Base-by-base conservation (phyloP, 2,888 invertebrate species). In the Nudaria mundana region DNA sequence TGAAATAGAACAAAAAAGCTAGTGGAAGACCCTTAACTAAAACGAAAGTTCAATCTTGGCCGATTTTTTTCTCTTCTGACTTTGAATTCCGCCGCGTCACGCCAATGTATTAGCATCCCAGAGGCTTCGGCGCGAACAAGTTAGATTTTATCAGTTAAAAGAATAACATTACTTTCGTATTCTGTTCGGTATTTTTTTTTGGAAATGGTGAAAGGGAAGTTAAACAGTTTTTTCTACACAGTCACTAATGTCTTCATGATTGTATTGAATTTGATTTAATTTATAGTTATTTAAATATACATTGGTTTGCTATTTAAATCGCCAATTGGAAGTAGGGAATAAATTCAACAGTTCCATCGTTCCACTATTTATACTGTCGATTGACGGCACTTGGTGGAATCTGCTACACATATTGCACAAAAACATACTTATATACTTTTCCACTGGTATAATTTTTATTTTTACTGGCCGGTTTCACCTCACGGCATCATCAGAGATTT, bases 71-170 rank as follows among this genome's bases (percentile, higher is more conserved):
- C 30, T 22, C 48, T 22, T 15, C 24, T 40, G 40, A 48, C 50
- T 63, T 56, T 44, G 50, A 60, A 63, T 60, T 61, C 47, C 45
- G 52, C 51, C 35, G 40, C 48, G 56, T 64, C 60, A 64, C 56
- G 40, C 23, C 40, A 31, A 25, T 37, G 30, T 53, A 48, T 56
- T 52, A 56, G 36, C 45, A 44, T 48, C 56, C 56, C 50, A 25
- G 12, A 15, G 56, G 45, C 47, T 38, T 48, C 41, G 48, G 48
- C 52, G 45, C 48, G 31, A 37, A 46, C 30, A 38, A 60, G 34
- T 48, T 36, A 44, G 60, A 57, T 57, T 52, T 52, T 59, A 59
- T 57, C 56, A 50, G 52, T 49, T 44, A 56, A 52, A 30, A 58
- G 46, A 59, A 56, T 43, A 48, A 18, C 30, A 14, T 15, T 26